These are phyloP conservation scores for Porphyrio hochstetteri DNA, from an alignment of 2,113 vertebrate genomes.

Conservation along the genomic window DNA sequence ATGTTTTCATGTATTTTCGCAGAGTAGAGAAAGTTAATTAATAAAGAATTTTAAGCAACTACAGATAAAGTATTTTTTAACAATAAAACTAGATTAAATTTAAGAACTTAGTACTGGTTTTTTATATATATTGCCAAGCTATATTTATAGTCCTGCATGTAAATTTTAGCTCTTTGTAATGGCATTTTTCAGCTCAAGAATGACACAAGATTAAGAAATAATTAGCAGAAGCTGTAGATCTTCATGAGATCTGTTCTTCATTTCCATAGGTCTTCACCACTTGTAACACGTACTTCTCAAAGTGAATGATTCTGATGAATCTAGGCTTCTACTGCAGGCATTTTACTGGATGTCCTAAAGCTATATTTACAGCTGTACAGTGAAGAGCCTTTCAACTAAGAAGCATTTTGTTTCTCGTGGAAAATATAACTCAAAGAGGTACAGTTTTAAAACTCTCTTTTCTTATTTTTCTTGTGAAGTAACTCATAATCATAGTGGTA, in stretches of 20 bases:
- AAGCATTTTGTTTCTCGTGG: neutral
- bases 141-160: neutral
- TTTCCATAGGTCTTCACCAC: neutral
- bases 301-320: neutral
- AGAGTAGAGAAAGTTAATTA: neutral
- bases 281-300: neutral
- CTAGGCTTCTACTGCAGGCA: neutral
- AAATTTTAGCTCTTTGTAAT: neutral
- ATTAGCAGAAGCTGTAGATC: neutral
- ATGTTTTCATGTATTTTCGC: neutral
- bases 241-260: neutral
- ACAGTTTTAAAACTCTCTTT: neutral
- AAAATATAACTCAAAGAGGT: neutral
- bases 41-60: neutral
- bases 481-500: neutral
- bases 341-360: neutral
- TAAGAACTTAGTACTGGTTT: neutral
- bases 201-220: neutral
- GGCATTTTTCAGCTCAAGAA: neutral
- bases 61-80: neutral
- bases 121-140: neutral
- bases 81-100: neutral
- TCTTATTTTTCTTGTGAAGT: neutral
- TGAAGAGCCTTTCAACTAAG: neutral
- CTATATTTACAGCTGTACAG: accelerated